Percentiles rank a stretch among this genome's conserved stretches.
These are phyloP conservation scores for Platyscapa corneri DNA, from an alignment of 1,140 invertebrate species.

Conservation along the genomic window DNA sequence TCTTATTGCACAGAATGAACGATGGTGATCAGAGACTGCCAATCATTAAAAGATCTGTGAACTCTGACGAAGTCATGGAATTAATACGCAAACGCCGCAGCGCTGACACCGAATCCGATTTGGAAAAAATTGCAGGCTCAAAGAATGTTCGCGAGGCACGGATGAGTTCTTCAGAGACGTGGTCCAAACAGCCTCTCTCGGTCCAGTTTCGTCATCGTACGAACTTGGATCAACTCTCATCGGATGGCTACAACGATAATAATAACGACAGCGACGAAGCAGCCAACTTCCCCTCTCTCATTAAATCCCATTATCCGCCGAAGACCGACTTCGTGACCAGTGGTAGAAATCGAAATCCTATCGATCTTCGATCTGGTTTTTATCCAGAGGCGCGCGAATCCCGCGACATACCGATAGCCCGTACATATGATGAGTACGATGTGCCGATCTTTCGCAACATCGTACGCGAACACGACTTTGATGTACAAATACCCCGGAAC, in stretches of 20 bases:
- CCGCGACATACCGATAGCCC: conserved; percentile 58
- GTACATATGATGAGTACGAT: conserved; percentile 64
- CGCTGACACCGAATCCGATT: conserved; percentile 56
- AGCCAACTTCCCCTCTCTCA: neutral
- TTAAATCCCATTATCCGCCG: conserved; percentile 56
- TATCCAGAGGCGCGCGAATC: conserved; percentile 60
- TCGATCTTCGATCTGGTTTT: too few relatives aligned
- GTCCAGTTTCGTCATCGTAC: conserved; percentile 64
- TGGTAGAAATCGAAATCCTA: neutral
- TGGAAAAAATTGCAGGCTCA: conserved; percentile 63
- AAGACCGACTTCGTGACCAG: conserved; percentile 68
- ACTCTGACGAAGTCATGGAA: conserved; percentile 31
- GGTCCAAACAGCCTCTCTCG: conserved; percentile 67
- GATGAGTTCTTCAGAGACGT: conserved; percentile 60
- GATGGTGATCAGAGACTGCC: conserved; percentile 54
- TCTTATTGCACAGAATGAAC: conserved; percentile 63
- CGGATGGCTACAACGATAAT: conserved; percentile 5
- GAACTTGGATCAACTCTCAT: conserved; percentile 56
- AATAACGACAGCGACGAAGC: conserved; percentile 13
- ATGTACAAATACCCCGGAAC: conserved; percentile 58
- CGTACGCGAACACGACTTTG: conserved; percentile 60
- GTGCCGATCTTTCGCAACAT: conserved; percentile 59
- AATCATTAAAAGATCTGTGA: neutral
- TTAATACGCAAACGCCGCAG: conserved; percentile 60
- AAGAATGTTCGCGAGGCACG: conserved; percentile 63